Percentiles rank a stretch among this genome's conserved stretches.
phyloP scores from a whole-genome alignment of 2,113 vertebrate species.

The Salvelinus alpinus region DNA sequence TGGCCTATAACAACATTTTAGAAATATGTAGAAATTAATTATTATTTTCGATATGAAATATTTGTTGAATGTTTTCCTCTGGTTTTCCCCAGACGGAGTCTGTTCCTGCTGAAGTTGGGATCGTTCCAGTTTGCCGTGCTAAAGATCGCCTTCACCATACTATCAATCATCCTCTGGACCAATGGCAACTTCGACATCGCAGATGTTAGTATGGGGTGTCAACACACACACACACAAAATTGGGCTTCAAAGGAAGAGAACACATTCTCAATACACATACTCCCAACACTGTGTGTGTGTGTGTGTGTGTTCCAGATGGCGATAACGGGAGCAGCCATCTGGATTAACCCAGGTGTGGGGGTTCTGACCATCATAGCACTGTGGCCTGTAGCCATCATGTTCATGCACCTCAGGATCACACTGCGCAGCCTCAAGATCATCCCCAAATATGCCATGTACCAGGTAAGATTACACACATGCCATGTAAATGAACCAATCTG shows the following conservation, averaged over 20 bases:
- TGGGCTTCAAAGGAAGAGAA: not conserved
- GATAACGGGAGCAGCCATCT: constrained; percentile 73
- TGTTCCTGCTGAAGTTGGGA: constrained; percentile 85
- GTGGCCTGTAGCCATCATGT: constrained; percentile 84
- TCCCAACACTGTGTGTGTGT: not conserved
- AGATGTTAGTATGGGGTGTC: constrained; percentile 72
- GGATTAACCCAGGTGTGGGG: constrained; percentile 79
- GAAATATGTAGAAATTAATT: not conserved
- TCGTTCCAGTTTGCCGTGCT: constrained; percentile 84
- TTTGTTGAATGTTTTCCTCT: constrained; percentile 21
- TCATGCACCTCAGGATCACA: constrained; percentile 77
- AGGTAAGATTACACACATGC: constrained; percentile 45
- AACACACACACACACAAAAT: not conserved
- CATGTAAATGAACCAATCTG: constrained; percentile 53
- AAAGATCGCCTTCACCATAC: constrained; percentile 78
- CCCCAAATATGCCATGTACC: constrained; percentile 86
- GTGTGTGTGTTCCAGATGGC: constrained; percentile 59
- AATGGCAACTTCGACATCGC: constrained; percentile 71
- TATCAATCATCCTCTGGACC: constrained; percentile 83
- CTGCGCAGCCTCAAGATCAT: constrained; percentile 78
- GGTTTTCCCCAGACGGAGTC: constrained; percentile 61
- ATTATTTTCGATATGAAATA: not conserved
- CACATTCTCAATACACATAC: not conserved
- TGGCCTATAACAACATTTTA: not conserved
- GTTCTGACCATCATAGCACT: constrained; percentile 81